A percentile compares a stretch with the other conserved stretches of the same genome.
Evolutionary conservation across 2,888 invertebrate genomes (phyloP).

Genomic region (Ophion ventricosus): DNA sequence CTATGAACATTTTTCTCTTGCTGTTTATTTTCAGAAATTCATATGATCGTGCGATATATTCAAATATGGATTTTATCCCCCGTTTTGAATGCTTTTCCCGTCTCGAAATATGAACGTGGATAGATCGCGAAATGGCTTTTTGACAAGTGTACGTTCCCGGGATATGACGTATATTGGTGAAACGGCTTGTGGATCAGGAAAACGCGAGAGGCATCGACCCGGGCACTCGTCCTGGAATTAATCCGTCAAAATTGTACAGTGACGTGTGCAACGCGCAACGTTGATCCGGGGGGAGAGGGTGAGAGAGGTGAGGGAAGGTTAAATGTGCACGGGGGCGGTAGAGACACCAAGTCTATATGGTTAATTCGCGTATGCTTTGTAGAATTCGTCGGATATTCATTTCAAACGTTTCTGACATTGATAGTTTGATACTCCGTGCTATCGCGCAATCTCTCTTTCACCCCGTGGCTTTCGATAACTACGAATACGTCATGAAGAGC

Average conservation of each 20-base stretch:
- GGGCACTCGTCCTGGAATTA: slow-evolving; percentile 25
- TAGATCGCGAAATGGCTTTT: not conserved
- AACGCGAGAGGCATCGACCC: not conserved
- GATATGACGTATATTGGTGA: slow-evolving; percentile 1
- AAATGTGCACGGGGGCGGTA: not conserved
- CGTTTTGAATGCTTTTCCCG: not conserved
- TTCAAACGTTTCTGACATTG: slow-evolving; percentile 50
- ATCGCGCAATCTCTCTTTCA: not conserved
- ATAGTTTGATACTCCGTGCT: slow-evolving; percentile 43
- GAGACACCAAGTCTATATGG: slow-evolving; percentile 10
- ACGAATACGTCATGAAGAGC: slow-evolving; percentile 16
- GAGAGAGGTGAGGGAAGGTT: not conserved
- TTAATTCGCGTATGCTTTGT: slow-evolving; percentile 26
- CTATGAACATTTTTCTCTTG: not conserved
- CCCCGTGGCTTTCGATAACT: not conserved
- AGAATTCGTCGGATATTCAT: slow-evolving; percentile 31
- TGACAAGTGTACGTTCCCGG: not conserved
- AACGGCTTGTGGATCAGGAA: not conserved
- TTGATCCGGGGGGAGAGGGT: not conserved
- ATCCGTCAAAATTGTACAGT: slow-evolving; percentile 23
- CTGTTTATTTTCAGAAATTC: not conserved
- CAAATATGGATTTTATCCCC: not conserved
- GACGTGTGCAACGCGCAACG: not conserved
- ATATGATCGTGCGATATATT: not conserved
- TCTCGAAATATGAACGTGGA: not conserved